Evolutionary conservation across 2,888 invertebrate species (phyloP).

Genomic region (Himalopsyche tibetana): DNA sequence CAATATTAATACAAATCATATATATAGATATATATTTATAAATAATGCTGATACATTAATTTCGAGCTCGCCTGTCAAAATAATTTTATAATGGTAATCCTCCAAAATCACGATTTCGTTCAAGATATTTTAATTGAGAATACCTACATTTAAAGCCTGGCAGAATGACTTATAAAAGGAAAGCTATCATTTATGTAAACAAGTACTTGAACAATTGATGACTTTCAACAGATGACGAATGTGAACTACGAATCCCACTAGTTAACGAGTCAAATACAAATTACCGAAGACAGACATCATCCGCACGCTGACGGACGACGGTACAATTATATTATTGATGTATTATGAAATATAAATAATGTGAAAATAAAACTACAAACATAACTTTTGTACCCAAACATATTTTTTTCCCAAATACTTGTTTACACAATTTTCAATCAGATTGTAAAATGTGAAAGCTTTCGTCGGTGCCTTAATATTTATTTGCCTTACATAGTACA

Average conservation of each 20-base stretch:
- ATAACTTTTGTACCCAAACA: slow-evolving; percentile 28
- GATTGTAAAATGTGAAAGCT: slow-evolving; percentile 17
- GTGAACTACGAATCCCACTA: neutral
- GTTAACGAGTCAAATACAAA: neutral
- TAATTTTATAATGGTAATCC: neutral
- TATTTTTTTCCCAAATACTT: slow-evolving; percentile 14
- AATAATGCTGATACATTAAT: slow-evolving; percentile 34
- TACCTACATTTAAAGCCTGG: slow-evolving; percentile 34
- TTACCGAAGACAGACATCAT: neutral
- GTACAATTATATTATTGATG: neutral
- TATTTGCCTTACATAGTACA: slow-evolving; percentile 36
- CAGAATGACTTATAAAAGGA: slow-evolving; percentile 39
- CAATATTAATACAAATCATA: slow-evolving; percentile 41
- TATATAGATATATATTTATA: slow-evolving; percentile 8
- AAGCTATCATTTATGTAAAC: slow-evolving; percentile 41
- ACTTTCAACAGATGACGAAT: neutral
- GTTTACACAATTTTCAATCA: slow-evolving; percentile 27
- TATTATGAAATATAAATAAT: slow-evolving; percentile 20
- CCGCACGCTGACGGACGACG: neutral
- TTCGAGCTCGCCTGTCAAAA: slow-evolving; percentile 6
- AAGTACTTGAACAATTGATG: neutral
- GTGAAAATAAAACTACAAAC: slow-evolving; percentile 21
- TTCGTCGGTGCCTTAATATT: slow-evolving; percentile 33
- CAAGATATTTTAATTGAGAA: neutral
- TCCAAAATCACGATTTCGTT: slow-evolving; percentile 8